Evolutionary conservation across 2,888 invertebrate species (phyloP), one percentile per base, ranked within the genome.

Genomic region (Pomacea canaliculata): DNA sequence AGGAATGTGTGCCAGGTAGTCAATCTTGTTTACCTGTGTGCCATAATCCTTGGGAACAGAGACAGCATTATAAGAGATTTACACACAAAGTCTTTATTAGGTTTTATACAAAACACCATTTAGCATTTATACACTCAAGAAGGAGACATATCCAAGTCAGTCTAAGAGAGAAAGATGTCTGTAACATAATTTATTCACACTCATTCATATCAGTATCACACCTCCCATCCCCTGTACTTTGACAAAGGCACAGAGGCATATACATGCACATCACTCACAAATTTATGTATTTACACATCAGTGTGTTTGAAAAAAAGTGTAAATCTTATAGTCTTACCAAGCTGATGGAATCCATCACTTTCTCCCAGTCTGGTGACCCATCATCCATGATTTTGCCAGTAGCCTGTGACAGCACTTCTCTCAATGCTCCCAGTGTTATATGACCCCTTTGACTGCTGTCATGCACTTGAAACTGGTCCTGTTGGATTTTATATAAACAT

Each of bases 1-100:
- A 9, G 73, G 73, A 48, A 74, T 69, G 73, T 74, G 73, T 13
- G 73, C 73, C 60, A 74, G 69, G n/a, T 74, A 74, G 23, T 74
- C 73, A 7, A 48, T 74, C 27, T 37, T 60, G 73, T n/a, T 74
- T 18, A 74, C 73, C 18, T 74, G 73, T 7, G 73, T 46, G 23
- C 59, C 9, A 46, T 49, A 74, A 23, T 74, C 73, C 73, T 74
- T 67, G 19, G 48, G 27, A 27, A 68, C 19, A 68, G 10, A 68
- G 1, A 46, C 9, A 46, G 7, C n/a, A 23, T 16, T 56, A 13
- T 1, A 56, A 10, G 16, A 56, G 51, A 19, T 56, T 1, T 37
- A 56, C 60, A 37, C 18, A n/a, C 51, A 5, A 7, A 56, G 2
- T 23, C 69, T 13, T 56, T 56, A 7, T 2, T 7, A 13, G 10